Evolutionary conservation across 2,797 vertebrate genomes (phyloP), one percentile per base, ranked within the genome.

Genomic region (Enteromius afrohamiltoni): DNA sequence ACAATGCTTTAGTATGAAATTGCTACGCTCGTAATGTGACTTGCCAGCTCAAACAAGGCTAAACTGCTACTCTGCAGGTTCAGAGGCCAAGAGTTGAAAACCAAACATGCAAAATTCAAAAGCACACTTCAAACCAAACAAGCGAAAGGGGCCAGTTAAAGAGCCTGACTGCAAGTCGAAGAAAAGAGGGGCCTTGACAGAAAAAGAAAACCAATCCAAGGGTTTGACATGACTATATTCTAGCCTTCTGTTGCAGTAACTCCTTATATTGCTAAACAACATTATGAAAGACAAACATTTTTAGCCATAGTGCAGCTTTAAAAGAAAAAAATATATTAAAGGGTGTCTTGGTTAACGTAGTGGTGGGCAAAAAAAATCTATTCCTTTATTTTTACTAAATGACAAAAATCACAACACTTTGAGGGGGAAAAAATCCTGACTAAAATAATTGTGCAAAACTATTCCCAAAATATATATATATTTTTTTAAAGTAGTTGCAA

Each of bases 161-260:
- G 60, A 82, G 79, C 68, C 75, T 31, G 87, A 90, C 88, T 87
- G 86, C 67, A 91, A 82, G 87, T 84, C 84, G 85, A 83, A 31
- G 67, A 88, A 90, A 88, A 88, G 85, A 23, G 77, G 76, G 9
- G 37, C 31, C 8, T 45, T 29, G 45, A 58, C 26, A 55, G 49
- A 58, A 29, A 42, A 42, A 47, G 68, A 64, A 77, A 69, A 69
- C 74, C 19, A 70, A 7, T n/a, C 42, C 26, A 14, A 23, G 42
- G 19, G 40, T 6, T 2, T n/a, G 55, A 62, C 7, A 42, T 26
- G 53, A 21, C 55, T 34, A 62, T 19, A n/a, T 60, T 60, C 23
- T 71, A 73, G 26, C 34, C 51, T 26, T 13, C 67, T 14, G 21
- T 55, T 60, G 3, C 10, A n/a, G 19, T 21, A 64, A 76, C 3